phyloP scores from a whole-genome alignment of 2,113 vertebrate species.

The Pteruthius melanotis region DNA sequence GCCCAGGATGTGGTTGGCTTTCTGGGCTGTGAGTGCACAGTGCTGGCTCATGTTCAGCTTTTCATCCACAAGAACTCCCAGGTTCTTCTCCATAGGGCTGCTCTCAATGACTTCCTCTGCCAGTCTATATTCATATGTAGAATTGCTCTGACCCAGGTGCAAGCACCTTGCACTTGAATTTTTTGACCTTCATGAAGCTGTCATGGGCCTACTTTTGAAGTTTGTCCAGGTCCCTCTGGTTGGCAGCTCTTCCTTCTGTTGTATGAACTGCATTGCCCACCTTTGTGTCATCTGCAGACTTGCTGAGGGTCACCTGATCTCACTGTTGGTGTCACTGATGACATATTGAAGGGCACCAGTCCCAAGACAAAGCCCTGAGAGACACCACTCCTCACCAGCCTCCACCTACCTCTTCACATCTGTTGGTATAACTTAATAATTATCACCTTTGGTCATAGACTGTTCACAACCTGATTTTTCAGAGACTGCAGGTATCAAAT shows the following conservation, averaged over 20 bases:
- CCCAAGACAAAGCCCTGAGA: neutral
- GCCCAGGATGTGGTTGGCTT: neutral
- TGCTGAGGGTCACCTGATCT: neutral
- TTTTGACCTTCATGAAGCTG: neutral
- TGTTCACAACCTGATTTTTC: neutral
- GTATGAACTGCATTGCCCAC: neutral
- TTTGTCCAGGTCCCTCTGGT: neutral
- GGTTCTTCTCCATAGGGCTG: neutral
- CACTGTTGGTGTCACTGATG: neutral
- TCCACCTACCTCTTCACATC: neutral
- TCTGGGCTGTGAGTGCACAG: neutral
- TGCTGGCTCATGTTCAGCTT: neutral
- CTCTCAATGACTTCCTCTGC: neutral
- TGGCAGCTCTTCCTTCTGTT: neutral
- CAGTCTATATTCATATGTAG: neutral
- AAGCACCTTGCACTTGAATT: neutral
- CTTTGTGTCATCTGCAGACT: neutral
- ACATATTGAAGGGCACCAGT: fast-evolving
- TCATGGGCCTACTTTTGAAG: neutral
- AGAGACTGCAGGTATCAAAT: neutral
- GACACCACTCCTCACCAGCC: neutral
- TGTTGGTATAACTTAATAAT: neutral
- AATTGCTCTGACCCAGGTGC: neutral
- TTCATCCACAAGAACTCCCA: neutral
- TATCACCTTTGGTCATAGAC: neutral